These are phyloP conservation scores for Lucinisca nassula DNA, from an alignment of 2,888 invertebrate species.

Conservation along the genomic window DNA sequence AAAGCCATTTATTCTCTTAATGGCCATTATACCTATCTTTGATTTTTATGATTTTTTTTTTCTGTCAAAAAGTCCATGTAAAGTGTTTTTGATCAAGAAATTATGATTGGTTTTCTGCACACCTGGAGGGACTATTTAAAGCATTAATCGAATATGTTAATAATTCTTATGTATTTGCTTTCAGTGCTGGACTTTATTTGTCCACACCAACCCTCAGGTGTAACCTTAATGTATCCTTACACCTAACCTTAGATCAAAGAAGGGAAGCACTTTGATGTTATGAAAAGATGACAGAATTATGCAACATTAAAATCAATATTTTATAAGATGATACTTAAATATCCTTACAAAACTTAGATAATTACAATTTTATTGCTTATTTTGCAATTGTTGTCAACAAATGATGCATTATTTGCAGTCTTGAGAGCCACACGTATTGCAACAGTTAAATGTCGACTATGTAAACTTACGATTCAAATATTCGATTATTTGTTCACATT, in stretches of 20 bases:
- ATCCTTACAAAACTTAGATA: background rate
- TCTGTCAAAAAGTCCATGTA: background rate
- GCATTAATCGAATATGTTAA: background rate
- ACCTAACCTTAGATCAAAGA: background rate
- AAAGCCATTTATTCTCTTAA: background rate
- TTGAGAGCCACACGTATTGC: background rate
- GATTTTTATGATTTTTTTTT: too few relatives aligned
- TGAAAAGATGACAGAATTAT: constrained; percentile 10
- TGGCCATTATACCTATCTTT: background rate
- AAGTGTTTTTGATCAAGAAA: background rate
- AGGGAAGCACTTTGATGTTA: background rate
- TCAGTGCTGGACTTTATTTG: background rate
- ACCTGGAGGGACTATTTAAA: background rate
- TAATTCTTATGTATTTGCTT: background rate
- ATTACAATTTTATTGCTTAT: background rate
- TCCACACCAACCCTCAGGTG: background rate
- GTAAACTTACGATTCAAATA: too few relatives aligned
- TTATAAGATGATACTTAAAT: constrained; percentile 1
- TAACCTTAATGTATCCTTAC: background rate
- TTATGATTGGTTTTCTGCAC: background rate
- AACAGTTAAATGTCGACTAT: too few relatives aligned
- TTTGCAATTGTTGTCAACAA: background rate
- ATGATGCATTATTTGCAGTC: background rate
- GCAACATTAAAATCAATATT: background rate
- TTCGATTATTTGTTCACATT: too few relatives aligned